Evolutionary conservation across 2,888 invertebrate species (phyloP), one percentile per base, ranked within the genome.

Genomic region (Gari tellinella): DNA sequence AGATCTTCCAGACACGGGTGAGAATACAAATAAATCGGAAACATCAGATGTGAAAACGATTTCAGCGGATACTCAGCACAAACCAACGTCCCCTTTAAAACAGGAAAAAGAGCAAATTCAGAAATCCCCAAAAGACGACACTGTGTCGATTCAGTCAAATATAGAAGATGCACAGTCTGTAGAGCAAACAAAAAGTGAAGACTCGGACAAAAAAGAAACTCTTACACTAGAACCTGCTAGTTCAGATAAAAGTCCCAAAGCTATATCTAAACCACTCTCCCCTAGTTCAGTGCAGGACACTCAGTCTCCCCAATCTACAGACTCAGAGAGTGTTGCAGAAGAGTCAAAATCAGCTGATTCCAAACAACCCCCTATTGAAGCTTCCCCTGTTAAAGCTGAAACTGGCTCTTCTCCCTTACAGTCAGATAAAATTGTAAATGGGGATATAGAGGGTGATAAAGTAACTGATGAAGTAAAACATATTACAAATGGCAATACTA

Each of bases 111-210:
- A 26, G 49, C 38, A 40, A 26, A 40, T 5, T 40, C 48, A 14
- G 23, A 40, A 49, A n/a, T 7, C 4, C 10, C 17, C 49, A 61
- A 61, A 61, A 53, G 53, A 53, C 62, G 52, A 56, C 23, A 51
- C 51, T 38, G 21, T 21, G 19, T 56, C 26, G 65, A 55, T 19
- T 31, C 37, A 15, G 26, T 61, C 52, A 53, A 55, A 49, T 61
- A 65, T 43, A 67, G 63, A 48, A 26, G 67, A 63, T 73, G 73
- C 19, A 53, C 66, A 73, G 67, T 67, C 17, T 73, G 73, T 53
- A 23, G 67, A 58, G 58, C 58, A 53, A 66, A 40, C 19, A 61
- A 52, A 26, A 48, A 65, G 51, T 72, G 53, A 55, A n/a, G 19
- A 5, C 25, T 14, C 31, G 4, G 31, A 31, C 10, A 10, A 4